Percentiles rank a stretch among this genome's conserved stretches.
phyloP scores from a whole-genome alignment of 2,888 invertebrate species.

The Byasa hedistus region DNA sequence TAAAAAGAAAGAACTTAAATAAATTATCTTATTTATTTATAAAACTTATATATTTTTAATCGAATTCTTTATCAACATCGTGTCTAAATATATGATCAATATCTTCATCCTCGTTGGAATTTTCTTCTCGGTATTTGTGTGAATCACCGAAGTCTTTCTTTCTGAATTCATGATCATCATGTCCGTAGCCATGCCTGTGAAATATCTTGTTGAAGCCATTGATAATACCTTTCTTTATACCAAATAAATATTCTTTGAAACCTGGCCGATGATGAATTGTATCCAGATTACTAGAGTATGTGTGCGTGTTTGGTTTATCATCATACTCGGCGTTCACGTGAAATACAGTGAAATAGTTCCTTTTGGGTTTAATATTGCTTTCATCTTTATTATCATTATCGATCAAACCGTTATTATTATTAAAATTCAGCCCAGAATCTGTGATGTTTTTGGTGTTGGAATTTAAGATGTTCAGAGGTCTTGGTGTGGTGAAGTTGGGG shows the following conservation, averaged over 20 bases:
- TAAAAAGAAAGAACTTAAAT: no score
- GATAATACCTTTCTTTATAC: conserved; percentile 44
- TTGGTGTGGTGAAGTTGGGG: conserved; percentile 42
- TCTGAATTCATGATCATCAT: conserved; percentile 31
- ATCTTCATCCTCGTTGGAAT: conserved; percentile 13
- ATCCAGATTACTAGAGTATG: conserved; percentile 26
- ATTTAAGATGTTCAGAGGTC: conserved; percentile 44
- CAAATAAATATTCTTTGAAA: conserved; percentile 45
- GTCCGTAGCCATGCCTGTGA: conserved; percentile 35
- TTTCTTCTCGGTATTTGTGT: conserved; percentile 36
- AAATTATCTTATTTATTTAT: conserved; percentile 2
- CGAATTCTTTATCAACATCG: conserved; percentile 8
- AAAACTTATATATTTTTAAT: conserved; percentile 3
- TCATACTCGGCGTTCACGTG: conserved; percentile 49
- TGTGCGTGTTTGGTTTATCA: conserved; percentile 31
- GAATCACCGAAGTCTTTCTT: conserved; percentile 15
- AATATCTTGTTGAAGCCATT: conserved; percentile 47
- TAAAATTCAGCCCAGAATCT: neutral
- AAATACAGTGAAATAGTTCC: conserved; percentile 40
- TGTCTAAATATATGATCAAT: conserved; percentile 7
- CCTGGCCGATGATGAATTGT: conserved; percentile 37
- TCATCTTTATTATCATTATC: conserved; percentile 21
- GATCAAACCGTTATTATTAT: conserved; percentile 3
- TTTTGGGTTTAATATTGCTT: conserved; percentile 25
- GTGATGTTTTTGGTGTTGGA: neutral